A percentile compares a stretch with the other conserved stretches of the same genome.
phyloP scores from a whole-genome alignment of 2,113 vertebrate species.

The Oxyura jamaicensis region DNA sequence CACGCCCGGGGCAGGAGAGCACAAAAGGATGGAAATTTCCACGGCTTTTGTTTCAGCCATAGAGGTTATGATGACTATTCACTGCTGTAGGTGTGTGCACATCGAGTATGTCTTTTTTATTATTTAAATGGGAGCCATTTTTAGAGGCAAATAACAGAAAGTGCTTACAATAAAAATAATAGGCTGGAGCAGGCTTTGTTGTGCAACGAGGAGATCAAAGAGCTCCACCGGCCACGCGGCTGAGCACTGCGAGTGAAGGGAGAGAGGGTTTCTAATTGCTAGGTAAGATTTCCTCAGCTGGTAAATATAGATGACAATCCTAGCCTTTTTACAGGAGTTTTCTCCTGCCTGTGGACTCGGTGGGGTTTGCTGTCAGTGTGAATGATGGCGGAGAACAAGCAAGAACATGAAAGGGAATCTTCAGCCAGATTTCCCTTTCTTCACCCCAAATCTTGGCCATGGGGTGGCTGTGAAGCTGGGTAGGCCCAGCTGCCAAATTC shows the following conservation, averaged over 20 bases:
- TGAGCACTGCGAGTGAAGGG: not conserved
- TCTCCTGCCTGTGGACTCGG: not conserved
- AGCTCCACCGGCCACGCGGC: not conserved
- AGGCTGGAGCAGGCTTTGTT: slow-evolving; percentile 52
- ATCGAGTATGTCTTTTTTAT: slow-evolving; percentile 23
- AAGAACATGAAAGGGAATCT: not conserved
- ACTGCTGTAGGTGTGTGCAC: slow-evolving; percentile 38
- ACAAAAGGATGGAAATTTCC: slow-evolving; percentile 67
- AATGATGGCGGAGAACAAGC: not conserved
- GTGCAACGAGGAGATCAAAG: slow-evolving; percentile 56
- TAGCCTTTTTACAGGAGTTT: not conserved
- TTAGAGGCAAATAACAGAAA: slow-evolving; percentile 67
- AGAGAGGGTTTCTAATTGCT: not conserved
- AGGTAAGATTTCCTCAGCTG: slow-evolving; percentile 21
- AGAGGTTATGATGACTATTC: slow-evolving; percentile 47
- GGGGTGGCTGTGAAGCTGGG: not conserved
- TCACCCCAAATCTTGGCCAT: not conserved
- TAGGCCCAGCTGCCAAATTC: not conserved
- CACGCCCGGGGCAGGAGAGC: not conserved
- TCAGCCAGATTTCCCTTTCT: not conserved
- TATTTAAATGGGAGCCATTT: slow-evolving; percentile 53
- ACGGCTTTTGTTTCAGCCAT: slow-evolving; percentile 46
- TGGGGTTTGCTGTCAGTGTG: not conserved
- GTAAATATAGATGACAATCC: not conserved
- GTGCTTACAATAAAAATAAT: slow-evolving; percentile 63